Percentiles rank a stretch among this genome's conserved stretches.
phyloP scores from a whole-genome alignment of 2,888 invertebrate species.

The Cosmorhoe ocellata region DNA sequence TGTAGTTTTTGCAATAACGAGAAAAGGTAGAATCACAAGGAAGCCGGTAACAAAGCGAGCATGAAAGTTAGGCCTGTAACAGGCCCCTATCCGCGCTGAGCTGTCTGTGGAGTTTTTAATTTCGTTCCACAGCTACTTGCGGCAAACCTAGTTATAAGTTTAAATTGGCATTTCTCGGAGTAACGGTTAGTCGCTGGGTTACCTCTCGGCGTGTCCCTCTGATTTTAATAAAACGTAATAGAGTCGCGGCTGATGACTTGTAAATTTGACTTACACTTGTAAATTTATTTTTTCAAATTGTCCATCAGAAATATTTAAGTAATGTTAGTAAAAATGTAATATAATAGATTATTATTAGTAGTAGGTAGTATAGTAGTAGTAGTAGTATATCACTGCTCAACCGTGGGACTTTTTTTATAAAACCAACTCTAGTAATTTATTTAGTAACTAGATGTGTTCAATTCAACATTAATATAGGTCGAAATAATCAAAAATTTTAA shows the following conservation, averaged over 20 bases:
- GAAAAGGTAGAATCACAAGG: constrained; percentile 33
- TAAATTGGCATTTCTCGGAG: constrained; percentile 81
- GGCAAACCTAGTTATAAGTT: constrained; percentile 81
- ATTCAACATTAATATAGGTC: constrained; percentile 5
- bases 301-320: no score
- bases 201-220: constrained; percentile 45
- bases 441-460: no score
- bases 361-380: no score
- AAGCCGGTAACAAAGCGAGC: constrained; percentile 69
- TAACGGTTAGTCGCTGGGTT: constrained; percentile 74
- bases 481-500: not conserved
- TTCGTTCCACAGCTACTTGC: constrained; percentile 77
- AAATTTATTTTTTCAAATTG: no score
- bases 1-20: constrained; percentile 22
- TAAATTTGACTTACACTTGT: not conserved
- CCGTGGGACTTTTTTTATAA: no score
- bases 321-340: no score
- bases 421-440: no score
- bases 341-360: no score
- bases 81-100: constrained; percentile 60
- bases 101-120: constrained; percentile 74
- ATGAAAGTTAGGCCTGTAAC: constrained; percentile 74
- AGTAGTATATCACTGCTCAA: no score
- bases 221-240: constrained; percentile 4
- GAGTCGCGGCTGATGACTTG: not conserved